These are phyloP conservation scores for Crypturellus tataupa DNA, from an alignment of 2,797 vertebrate species.

Conservation along the genomic window DNA sequence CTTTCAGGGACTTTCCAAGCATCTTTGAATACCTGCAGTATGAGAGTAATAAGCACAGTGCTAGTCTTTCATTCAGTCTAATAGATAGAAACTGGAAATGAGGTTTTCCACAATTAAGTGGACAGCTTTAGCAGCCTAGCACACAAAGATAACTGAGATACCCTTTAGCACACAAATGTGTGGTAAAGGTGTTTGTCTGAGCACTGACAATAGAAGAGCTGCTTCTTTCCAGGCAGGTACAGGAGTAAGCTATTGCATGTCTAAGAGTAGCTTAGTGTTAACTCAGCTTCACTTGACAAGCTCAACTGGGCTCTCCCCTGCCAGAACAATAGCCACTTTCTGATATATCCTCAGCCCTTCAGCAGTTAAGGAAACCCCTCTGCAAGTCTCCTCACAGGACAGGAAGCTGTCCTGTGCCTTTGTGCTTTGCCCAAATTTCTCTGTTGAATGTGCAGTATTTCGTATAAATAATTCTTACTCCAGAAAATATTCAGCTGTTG, in stretches of 20 bases:
- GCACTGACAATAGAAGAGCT: background rate
- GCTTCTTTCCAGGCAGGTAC: background rate
- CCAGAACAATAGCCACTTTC: background rate
- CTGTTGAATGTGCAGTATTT: background rate
- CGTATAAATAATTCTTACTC: background rate
- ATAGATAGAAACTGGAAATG: background rate
- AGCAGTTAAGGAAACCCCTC: background rate
- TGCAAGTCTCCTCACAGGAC: background rate
- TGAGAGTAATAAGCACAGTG: background rate
- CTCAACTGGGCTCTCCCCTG: background rate
- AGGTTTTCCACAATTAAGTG: background rate
- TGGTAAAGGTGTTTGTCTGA: too few species aligned
- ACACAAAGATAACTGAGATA: background rate
- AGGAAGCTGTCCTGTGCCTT: background rate
- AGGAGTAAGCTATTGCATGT: background rate
- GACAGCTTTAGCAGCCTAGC: background rate
- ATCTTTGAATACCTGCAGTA: background rate
- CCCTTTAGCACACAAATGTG: background rate
- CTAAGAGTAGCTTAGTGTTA: background rate
- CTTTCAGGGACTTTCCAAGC: background rate
- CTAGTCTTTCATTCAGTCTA: background rate
- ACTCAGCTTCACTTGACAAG: background rate
- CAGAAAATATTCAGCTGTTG: background rate
- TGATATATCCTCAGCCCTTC: background rate
- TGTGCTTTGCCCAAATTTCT: background rate